phyloP scores from a whole-genome alignment of 2,888 invertebrate genomes.

The Strigamia transsilvanica region DNA sequence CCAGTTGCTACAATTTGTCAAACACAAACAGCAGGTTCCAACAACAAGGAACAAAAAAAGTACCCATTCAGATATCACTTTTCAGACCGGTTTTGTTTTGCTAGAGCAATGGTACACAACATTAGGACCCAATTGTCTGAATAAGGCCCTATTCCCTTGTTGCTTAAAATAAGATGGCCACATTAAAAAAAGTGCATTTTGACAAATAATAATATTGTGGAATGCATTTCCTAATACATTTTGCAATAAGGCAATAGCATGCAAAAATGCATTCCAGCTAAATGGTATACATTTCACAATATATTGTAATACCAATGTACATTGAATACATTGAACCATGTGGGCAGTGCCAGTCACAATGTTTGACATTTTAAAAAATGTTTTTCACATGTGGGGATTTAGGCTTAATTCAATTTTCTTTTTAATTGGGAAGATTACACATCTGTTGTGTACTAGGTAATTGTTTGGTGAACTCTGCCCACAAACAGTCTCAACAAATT shows the following conservation, averaged over 20 bases:
- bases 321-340: too few species aligned
- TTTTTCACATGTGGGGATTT: not conserved
- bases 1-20: slow-evolving; percentile 8
- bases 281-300: too few species aligned
- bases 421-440: not conserved
- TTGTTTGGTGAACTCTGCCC: not conserved
- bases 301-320: too few species aligned
- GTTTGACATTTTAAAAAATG: too few species aligned
- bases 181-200: too few species aligned
- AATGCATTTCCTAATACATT: too few species aligned
- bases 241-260: too few species aligned
- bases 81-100: not conserved
- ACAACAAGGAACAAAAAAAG: not conserved
- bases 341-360: too few species aligned
- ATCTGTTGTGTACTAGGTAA: too few species aligned
- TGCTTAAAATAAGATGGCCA: too few species aligned
- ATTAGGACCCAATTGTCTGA: not conserved
- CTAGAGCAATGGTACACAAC: not conserved
- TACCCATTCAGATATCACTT: not conserved
- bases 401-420: not conserved
- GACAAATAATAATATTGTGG: too few species aligned
- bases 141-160: not conserved
- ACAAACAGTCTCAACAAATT: not conserved
- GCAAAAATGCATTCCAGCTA: too few species aligned
- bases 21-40: not conserved